Base-by-base conservation (phyloP, 1,140 invertebrate genomes). In the Drusus annulatus region DNA sequence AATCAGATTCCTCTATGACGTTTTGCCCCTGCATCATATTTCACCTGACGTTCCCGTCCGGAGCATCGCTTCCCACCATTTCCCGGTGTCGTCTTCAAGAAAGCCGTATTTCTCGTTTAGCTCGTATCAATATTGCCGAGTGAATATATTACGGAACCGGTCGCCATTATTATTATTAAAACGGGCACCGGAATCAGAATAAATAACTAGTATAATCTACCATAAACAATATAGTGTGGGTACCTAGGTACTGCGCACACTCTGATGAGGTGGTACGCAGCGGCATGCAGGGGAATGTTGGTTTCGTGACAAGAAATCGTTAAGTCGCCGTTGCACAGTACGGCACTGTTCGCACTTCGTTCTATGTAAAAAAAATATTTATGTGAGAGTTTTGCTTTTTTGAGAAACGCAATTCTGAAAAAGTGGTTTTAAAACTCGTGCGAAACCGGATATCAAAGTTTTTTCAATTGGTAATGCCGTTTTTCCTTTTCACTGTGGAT, bases 91-190 rank as follows among this genome's bases (percentile, higher is more conserved):
- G 36, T 71, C 68, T 71, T 71, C 68, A 51, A 13, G 68, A 51
- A 71, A 71, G 68, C 68, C 51, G 68, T 71, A 52, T 71, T 71
- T 71, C 68, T 52, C 19, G 68, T 71, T 71, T 50, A 19, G 45
- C 25, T 50, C 45, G 68, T 71, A 71, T 71, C 68, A 23, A 71
- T 71, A 71, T 52, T 52, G 68, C 15, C 19, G 50, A 45, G 17
- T 71, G 68, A 31, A 71, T 52, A 71, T 21, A 52, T 52, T 21
- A 52, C 10, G 63, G 45, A 69, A 71, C 68, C 68, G 68, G 68
- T 71, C 51, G 50, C 45, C 19, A 28, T 71, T 51, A 65, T 65
- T 45, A 65, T 65, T 31, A 65, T 65, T 36, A 23, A 71, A 28
- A 16, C 60, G 16, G 36, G 68, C 51, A 68, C 63, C 17, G n/a